Conservation (phyloP, 1,140 invertebrate species). For the Popillia japonica region DNA sequence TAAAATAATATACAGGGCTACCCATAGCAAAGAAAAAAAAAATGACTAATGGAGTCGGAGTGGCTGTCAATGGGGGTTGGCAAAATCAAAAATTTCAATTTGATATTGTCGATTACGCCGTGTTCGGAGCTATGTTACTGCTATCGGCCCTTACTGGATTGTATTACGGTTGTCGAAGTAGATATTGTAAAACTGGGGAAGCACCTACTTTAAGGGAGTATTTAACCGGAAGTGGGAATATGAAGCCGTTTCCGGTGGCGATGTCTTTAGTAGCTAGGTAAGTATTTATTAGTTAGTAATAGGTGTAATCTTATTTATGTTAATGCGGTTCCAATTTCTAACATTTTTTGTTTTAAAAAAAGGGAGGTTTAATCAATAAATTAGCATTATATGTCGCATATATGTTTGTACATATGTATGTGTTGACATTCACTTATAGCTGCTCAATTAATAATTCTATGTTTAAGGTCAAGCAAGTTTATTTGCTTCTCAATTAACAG, state of each 20-base stretch:
- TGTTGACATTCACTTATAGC: not conserved
- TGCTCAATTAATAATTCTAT: not conserved
- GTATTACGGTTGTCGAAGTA: conserved; percentile 72
- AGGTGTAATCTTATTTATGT: no score
- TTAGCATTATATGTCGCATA: not conserved
- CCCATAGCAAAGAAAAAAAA: conserved; percentile 26
- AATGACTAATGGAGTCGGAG: conserved; percentile 25
- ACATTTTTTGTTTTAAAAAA: no score
- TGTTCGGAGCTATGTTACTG: conserved; percentile 69
- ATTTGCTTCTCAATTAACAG: not conserved
- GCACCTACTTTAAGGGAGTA: conserved; percentile 70
- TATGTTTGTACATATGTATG: not conserved
- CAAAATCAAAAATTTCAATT: conserved; percentile 55
- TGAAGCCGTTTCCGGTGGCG: conserved; percentile 81
- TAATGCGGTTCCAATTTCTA: no score
- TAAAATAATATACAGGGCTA: not conserved
- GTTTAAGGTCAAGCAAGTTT: not conserved
- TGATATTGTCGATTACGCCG: conserved; percentile 66
- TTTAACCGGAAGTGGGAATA: conserved; percentile 74
- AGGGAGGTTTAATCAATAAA: not conserved
- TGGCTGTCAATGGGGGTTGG: conserved; percentile 1
- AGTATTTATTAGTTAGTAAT: no score
- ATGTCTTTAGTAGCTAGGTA: conserved; percentile 84
- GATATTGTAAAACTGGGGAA: conserved; percentile 61
- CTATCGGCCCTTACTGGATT: conserved; percentile 75